Evolutionary conservation across 2,797 vertebrate genomes (phyloP).

Genomic region (Centroberyx gerrardi): DNA sequence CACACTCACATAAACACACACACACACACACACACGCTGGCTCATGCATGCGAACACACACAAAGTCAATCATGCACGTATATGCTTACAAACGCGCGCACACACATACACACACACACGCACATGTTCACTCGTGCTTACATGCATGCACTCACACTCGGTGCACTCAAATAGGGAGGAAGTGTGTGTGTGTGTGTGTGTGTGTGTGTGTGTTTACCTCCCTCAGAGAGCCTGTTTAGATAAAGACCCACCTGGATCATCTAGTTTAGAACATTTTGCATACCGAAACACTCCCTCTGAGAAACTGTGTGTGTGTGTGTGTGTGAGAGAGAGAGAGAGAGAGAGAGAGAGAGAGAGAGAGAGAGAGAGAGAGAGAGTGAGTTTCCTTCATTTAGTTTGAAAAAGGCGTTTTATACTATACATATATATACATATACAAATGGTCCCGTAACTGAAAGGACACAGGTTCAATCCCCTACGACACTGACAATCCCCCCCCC

Average conservation of each 20-base stretch:
- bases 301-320: background rate
- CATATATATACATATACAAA: too few species aligned
- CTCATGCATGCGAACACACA: too few species aligned
- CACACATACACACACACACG: background rate
- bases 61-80: too few species aligned
- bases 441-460: too few species aligned
- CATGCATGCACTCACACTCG: background rate
- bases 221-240: slow-evolving; percentile 6
- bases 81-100: background rate
- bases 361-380: too few species aligned
- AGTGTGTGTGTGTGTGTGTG: background rate
- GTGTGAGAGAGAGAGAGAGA: background rate
- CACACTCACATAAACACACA: too few species aligned
- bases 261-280: background rate
- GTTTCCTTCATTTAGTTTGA: too few species aligned
- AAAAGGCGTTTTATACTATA: too few species aligned
- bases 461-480: too few species aligned
- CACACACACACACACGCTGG: too few species aligned
- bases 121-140: background rate
- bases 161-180: background rate
- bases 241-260: slow-evolving; percentile 2
- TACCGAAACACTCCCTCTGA: background rate
- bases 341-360: too few species aligned
- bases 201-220: slow-evolving; percentile 14
- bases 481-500: too few species aligned